Evolutionary conservation across 2,113 vertebrate species (phyloP).

Genomic region (Blennius ocellaris): DNA sequence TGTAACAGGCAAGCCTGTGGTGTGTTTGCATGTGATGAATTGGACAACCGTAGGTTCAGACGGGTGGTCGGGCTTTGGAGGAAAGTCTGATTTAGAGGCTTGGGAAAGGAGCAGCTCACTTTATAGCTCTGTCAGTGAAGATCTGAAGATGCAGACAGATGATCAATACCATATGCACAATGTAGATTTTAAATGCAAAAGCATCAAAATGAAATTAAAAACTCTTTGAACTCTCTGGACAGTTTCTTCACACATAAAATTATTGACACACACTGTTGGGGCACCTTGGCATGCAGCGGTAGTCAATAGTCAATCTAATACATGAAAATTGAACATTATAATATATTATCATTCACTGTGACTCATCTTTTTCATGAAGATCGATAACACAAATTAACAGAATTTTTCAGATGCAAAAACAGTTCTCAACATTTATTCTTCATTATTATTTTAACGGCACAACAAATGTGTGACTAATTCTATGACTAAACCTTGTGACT

Average conservation of each 20-base stretch:
- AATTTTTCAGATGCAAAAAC: too few relatives aligned
- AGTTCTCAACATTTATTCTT: too few relatives aligned
- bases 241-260: neutral
- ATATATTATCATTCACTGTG: neutral
- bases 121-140: constrained; percentile 27
- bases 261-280: neutral
- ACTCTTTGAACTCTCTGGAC: neutral
- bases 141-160: neutral
- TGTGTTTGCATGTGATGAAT: constrained; percentile 26
- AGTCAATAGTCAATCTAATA: neutral
- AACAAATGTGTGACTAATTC: constrained; percentile 31
- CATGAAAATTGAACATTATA: neutral
- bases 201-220: neutral
- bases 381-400: too few relatives aligned
- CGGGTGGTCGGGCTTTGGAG: neutral
- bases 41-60: neutral
- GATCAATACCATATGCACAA: constrained; percentile 7
- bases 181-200: constrained; percentile 2
- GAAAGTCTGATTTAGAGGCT: constrained; percentile 16
- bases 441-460: constrained; percentile 1
- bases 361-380: constrained; percentile 1
- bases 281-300: neutral
- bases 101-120: constrained; percentile 2
- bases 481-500: constrained; percentile 23
- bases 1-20: neutral